Percentiles rank a stretch among this genome's conserved stretches.
Evolutionary conservation across 2,113 vertebrate species (phyloP).

Genomic region (Pardalotus punctatus): DNA sequence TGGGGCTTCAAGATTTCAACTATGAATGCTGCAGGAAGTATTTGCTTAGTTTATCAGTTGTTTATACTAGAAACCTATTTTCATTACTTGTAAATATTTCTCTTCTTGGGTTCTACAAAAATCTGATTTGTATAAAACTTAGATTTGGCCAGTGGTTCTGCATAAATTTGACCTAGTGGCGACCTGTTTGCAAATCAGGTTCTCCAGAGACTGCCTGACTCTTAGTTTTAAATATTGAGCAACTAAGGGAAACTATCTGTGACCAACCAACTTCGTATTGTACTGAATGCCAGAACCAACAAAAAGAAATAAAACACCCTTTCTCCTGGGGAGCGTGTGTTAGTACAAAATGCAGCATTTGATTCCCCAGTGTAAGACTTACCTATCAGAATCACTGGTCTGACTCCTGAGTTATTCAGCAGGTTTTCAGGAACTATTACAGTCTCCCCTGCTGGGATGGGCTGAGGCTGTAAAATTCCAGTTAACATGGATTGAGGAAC

Average conservation of each 20-base stretch:
- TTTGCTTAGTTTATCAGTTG: background rate
- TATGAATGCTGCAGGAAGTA: background rate
- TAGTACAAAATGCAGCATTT: background rate
- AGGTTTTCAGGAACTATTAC: conserved; percentile 97
- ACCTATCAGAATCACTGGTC: conserved; percentile 98
- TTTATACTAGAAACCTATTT: background rate
- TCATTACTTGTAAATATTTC: background rate
- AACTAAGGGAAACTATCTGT: background rate
- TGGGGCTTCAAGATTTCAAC: background rate
- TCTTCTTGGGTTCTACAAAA: background rate
- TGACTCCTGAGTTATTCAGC: conserved; percentile 89
- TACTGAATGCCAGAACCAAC: background rate
- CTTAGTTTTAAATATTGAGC: background rate
- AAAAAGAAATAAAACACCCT: background rate
- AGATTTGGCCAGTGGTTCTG: background rate
- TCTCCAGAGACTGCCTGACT: background rate
- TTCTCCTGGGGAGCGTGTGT: background rate
- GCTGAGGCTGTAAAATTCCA: conserved; percentile 92
- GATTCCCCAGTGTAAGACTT: conserved; percentile 22
- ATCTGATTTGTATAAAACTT: background rate
- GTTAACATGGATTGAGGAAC: conserved; percentile 81
- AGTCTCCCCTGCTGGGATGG: conserved; percentile 90
- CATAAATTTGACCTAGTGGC: background rate
- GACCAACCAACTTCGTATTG: background rate
- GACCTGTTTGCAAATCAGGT: background rate